phyloP scores from a whole-genome alignment of 2,888 invertebrate genomes.

The Melangyna quadrimaculata region DNA sequence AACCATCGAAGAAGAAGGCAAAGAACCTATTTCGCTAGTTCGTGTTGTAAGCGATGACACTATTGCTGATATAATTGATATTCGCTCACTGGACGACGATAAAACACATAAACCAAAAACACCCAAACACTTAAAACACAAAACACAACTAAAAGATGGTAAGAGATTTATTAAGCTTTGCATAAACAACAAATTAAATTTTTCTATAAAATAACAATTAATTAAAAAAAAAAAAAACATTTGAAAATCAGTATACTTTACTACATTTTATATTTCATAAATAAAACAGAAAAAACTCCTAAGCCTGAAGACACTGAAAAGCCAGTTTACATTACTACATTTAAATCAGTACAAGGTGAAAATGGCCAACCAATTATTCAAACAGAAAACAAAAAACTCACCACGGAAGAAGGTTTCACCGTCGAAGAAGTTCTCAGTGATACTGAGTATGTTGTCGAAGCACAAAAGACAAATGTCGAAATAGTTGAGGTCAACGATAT shows the following conservation, averaged over 20 bases:
- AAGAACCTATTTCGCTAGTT: conserved; percentile 80
- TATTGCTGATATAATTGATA: conserved; percentile 78
- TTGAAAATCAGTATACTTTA: conserved; percentile 44
- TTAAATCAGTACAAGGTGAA: conserved; percentile 80
- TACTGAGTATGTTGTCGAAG: conserved; percentile 76
- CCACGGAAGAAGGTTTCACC: conserved; percentile 78
- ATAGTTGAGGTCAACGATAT: conserved; percentile 79
- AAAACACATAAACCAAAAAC: conserved; percentile 75
- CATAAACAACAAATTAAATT: conserved; percentile 10
- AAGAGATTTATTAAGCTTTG: conserved; percentile 73
- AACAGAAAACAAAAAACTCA: conserved; percentile 79
- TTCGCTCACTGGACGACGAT: conserved; percentile 79
- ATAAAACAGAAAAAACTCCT: conserved; percentile 75
- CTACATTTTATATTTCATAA: conserved; percentile 49
- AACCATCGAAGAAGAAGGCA: conserved; percentile 81
- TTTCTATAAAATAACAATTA: conserved; percentile 27
- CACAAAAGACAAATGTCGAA: conserved; percentile 76
- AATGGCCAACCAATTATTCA: conserved; percentile 79
- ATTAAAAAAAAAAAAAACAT: not conserved
- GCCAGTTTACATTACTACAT: conserved; percentile 80
- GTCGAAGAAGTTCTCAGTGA: conserved; percentile 80
- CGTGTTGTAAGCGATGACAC: conserved; percentile 80
- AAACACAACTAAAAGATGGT: conserved; percentile 75
- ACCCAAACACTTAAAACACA: conserved; percentile 76
- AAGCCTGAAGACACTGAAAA: conserved; percentile 78